These are phyloP conservation scores for Heterocephalus glaber DNA, from an alignment of 2,113 vertebrate genomes.

Conservation along the genomic window DNA sequence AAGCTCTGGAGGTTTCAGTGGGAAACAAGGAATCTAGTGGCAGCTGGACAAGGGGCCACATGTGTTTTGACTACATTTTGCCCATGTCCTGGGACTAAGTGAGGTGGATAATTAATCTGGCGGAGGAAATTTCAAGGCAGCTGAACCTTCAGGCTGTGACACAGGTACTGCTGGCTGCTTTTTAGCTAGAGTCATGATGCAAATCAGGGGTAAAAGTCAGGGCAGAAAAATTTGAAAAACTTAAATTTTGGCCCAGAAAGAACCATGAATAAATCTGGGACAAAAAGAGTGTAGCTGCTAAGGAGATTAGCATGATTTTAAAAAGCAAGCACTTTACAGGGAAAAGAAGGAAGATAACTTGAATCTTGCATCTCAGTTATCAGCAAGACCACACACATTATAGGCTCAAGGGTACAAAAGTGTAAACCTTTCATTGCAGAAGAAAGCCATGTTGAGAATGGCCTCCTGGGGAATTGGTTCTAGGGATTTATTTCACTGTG, in stretches of 20 bases:
- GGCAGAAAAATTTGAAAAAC: background rate
- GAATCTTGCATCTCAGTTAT: background rate
- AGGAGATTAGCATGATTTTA: background rate
- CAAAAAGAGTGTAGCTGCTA: background rate
- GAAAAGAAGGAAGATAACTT: background rate
- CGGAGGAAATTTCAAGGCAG: background rate
- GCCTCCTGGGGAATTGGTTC: background rate
- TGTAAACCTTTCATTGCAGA: background rate
- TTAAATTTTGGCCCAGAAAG: background rate
- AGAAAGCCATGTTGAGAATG: background rate
- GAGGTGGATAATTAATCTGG: background rate
- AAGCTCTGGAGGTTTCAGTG: no score
- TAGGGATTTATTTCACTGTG: background rate
- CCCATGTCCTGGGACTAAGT: background rate
- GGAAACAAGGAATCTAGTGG: no score
- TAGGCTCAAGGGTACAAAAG: background rate
- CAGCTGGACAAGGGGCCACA: background rate
- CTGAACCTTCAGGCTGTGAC: background rate
- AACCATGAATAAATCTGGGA: background rate
- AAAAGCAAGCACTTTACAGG: background rate
- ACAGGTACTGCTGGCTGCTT: background rate
- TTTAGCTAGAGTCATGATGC: background rate
- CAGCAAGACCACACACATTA: background rate
- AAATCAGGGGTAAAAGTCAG: background rate
- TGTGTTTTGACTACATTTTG: background rate